Base-by-base conservation (phyloP, 2,888 invertebrate genomes). In the Poecilus cupreus region DNA sequence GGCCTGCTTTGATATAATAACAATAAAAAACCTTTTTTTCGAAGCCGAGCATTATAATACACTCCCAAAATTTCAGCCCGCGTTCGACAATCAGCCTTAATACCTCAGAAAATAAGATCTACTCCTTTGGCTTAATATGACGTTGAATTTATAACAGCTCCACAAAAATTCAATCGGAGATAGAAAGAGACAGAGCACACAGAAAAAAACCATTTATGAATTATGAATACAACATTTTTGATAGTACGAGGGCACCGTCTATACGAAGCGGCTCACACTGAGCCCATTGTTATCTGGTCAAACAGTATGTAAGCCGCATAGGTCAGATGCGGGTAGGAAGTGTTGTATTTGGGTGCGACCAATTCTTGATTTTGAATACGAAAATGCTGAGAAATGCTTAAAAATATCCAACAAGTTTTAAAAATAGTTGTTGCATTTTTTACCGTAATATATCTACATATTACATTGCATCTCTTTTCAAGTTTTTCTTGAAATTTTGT, bases 211-310 rank as follows among this genome's bases (percentile, higher is more conserved):
- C 80, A 80, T 80, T 80, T 80, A 80, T 80, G 80, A 80, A 80
- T 39, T 80, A 80, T 80, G 80, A 80, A 80, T 80, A 80, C 80
- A 72, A 80, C 80, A 80, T 80, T 80, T 80, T 80, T 80, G 80
- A 57, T 80, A 80, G 80, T 80, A 72, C n/a, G 24, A 16, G 51
- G 43, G 8, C 46, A 54, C 39, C 54, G 43, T 39, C 32, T 8
- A 20, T 20, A 80, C 22, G 10, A 24, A 72, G 80, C 80, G 80
- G 80, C 70, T 20, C 54, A 24, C 13, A 13, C 0, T 10, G 5
- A 24, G 6, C 37, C 32, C 57, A 80, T 80, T 80, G 80, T 80
- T 80, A 22, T 80, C 16, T 3, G 10, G 10, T 6, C 6, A 11
- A 11, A 20, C 10, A n/a, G 10, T 43, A 37, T 18, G 11, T 5